Base-by-base conservation (phyloP, 1,140 invertebrate genomes). In the Ostrea denselamellosa region DNA sequence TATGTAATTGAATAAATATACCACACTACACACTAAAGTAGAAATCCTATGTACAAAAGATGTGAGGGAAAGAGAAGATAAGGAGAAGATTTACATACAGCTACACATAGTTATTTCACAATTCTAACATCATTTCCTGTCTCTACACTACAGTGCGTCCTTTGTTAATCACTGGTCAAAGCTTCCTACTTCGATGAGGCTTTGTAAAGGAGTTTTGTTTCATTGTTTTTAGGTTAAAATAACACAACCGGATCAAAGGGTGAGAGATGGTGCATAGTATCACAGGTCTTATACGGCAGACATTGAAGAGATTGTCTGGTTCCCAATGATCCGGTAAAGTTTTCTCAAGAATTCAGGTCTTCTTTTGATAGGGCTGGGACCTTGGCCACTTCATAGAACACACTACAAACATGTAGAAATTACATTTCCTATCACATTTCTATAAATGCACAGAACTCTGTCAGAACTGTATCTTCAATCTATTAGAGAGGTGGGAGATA, bases 321-420 rank as follows among this genome's bases (percentile, higher is more conserved):
- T 77, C 10, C 68, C 28, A 34, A 34, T 22, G 25, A 25, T 34
- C 12, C 9, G 44, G 51, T 2, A 14, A 44, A 19, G 25, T 52
- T 51, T 1, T 53, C 44, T 84, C 56, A 54, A 25, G 81, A 87
- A 34, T 52, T 85, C 71, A 92, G 83, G 25, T 89, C 87, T n/a
- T 85, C 83, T 19, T 89, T 71, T 65, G 68, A 25, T 51, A 95
- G 92, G 25, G 95, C 86, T 17, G 94, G 93, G 53, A 94, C 94
- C 88, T 95, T 95, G 51, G 96, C 96, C 22, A 96, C 96, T 90
- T 95, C 95, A 91, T 97, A 98, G 95, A 98, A 99, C 93, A 98
- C 97, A 93, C 96, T 97, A 93, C 83, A 96, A 96, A 90, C 86
- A 84, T 93, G 89, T 92, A 68, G 5, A 44, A 5, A 44, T 44